Base-by-base conservation (phyloP, 1,140 invertebrate genomes). In the Drosophila lini region DNA sequence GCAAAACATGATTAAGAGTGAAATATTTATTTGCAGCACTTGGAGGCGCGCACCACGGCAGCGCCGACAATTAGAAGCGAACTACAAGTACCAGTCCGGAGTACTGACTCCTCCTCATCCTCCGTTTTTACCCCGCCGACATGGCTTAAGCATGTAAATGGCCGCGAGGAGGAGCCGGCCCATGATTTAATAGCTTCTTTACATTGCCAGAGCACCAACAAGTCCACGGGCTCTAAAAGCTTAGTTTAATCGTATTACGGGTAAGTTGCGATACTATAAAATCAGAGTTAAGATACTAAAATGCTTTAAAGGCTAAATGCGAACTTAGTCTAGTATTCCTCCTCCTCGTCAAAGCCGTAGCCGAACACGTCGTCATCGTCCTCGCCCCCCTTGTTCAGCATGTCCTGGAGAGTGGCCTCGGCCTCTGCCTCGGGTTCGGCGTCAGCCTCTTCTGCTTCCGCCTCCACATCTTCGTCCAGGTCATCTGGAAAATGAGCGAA, bases 261-360 rank as follows among this genome's bases (percentile, higher is more conserved):
- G 75, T 77, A 60, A 36, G 57, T 42, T 32, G 40, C 22, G 50
- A 53, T 79, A 52, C 62, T 67, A 60, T 78, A 67, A 65, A 50
- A 40, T 56, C 57, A 22, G 52, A 44, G 56, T 47, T 32, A 44
- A 64, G 32, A 38, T 58, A 32, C 41, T 76, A 50, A 47, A 77
- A 77, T 60, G 74, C 70, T 47, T 58, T 41, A 50, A 47, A 48
- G 9, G 16, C 41, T 71, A 71, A 73, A 71, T 73, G 69, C 69
- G 11, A 34, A 28, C 42, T 45, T 53, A 41, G 31, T 16, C 45
- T 89, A 88, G 59, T 88, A 88, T 44, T 89, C 83, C 42, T 84
- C 77, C 25, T 92, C 91, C n/a, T 92, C 91, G 48, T 92, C 91
- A 73, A 92, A 92, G 10, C 84, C 92, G 50, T 92, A 92, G 36